phyloP scores from a whole-genome alignment of 2,113 vertebrate genomes.

The Paramormyrops kingsleyae region DNA sequence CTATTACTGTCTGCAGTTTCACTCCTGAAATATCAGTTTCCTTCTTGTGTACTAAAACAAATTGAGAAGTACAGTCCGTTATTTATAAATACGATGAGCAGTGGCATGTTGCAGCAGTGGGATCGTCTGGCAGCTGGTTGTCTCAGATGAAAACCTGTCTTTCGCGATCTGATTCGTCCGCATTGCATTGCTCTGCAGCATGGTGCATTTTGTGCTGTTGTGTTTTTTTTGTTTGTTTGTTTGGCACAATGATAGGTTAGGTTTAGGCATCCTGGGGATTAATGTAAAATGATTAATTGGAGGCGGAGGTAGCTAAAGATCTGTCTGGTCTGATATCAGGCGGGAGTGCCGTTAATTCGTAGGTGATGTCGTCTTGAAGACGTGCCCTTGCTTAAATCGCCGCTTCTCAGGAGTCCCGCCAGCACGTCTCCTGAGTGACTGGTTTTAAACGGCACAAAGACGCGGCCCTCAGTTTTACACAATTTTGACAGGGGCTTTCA shows the following conservation, averaged over 20 bases:
- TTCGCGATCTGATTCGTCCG: neutral
- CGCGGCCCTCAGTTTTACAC: neutral
- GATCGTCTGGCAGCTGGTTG: neutral
- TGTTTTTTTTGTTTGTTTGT: neutral
- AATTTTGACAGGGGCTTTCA: neutral
- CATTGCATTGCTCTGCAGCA: neutral
- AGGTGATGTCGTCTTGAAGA: neutral
- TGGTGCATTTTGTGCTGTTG: neutral
- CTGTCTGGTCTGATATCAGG: neutral
- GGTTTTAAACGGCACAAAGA: neutral
- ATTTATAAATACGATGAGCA: neutral
- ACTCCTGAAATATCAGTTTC: neutral
- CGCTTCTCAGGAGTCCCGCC: neutral
- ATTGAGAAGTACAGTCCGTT: neutral
- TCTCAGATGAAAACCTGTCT: neutral
- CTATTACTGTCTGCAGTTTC: conserved; percentile 17
- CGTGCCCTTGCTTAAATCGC: neutral
- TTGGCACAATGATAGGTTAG: neutral
- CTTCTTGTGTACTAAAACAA: neutral
- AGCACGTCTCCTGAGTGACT: neutral
- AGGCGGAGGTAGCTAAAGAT: neutral
- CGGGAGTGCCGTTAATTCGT: neutral
- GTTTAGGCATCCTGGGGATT: neutral
- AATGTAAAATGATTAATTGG: neutral
- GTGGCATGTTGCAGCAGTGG: neutral